Base-by-base conservation (phyloP, 35 echinoderm and acorn worm genomes). In the Lytechinus variegatus region DNA sequence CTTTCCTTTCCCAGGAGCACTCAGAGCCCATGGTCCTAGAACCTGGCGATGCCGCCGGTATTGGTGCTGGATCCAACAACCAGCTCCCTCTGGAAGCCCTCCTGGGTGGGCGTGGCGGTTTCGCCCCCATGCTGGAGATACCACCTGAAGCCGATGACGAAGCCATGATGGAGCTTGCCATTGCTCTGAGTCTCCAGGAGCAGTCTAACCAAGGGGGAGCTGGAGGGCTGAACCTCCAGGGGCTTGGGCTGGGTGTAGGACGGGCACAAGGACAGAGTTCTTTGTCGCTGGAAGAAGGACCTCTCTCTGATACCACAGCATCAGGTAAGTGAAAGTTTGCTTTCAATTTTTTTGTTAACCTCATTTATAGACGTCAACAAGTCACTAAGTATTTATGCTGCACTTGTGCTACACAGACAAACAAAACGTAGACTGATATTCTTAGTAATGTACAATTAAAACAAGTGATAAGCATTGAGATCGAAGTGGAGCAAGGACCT, bases 121-220 rank as follows among this genome's bases (percentile, higher is more conserved):
- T 97, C 55, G 96, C 98, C 29, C 98, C 98, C 53, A 99, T 97
- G 98, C 96, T 99, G 72, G 98, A 99, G 86, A 97, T 99, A 53
- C 98, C 98, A 27, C 98, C 98, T 2, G 98, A 99, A 91, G 96
- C 98, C 1, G 98, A 99, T 54, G 98, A 99, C 87, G 98, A 99
- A 66, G 97, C 98, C 58, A 97, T 99, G 98, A 97, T 99, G 96
- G 98, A 99, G 66, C 95, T 99, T 60, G 98, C 98, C 21, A 99
- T 99, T 21, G 98, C 98, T 13, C 95, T 97, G 2, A 97, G 97
- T 86, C 94, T 97, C 3, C 97, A 97, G 90, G 97, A 99, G 27
- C 97, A 99, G 89, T 94, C 95, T 2, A 95, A 92, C 55, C 79
- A 95, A 52, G 58, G 95, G 12, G 98, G 94, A n/a, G 96, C 56